Conservation (phyloP, 2,888 invertebrate species). For the Ditula angustiorana region DNA sequence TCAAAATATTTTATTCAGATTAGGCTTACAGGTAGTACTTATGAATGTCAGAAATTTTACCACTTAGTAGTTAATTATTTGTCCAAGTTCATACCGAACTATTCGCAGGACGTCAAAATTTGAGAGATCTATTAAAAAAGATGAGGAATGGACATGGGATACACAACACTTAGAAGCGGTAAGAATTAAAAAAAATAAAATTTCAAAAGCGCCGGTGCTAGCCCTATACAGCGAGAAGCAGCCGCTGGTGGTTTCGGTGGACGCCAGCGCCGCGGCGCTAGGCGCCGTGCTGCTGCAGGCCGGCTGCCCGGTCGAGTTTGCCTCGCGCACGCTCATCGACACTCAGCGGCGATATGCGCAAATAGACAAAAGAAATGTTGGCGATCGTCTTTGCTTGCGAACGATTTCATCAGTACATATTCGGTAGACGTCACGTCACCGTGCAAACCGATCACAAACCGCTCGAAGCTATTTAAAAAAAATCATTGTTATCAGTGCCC, state of each 20-base stretch:
- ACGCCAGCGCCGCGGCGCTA: constrained; percentile 6
- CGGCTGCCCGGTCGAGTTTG: not conserved
- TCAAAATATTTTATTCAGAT: too few relatives aligned
- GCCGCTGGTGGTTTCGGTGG: constrained; percentile 22
- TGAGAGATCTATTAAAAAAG: not conserved
- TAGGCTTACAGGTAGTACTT: too few relatives aligned
- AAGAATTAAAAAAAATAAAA: not conserved
- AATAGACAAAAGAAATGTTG: too few relatives aligned
- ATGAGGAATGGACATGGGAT: not conserved
- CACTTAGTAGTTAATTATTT: constrained; percentile 4
- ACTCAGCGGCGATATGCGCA: not conserved
- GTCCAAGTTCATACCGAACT: constrained; percentile 4
- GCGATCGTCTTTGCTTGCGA: too few relatives aligned
- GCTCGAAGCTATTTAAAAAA: constrained; percentile 1
- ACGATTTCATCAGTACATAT: too few relatives aligned
- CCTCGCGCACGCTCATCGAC: not conserved
- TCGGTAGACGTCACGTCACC: not conserved
- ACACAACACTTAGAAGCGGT: not conserved
- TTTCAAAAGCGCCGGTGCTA: not conserved
- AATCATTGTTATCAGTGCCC: not conserved
- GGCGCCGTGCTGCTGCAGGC: constrained; percentile 1
- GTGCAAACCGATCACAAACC: constrained; percentile 10
- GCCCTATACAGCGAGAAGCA: not conserved
- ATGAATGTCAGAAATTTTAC: too few relatives aligned
- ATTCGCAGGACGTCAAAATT: not conserved